phyloP scores from a whole-genome alignment of 2,797 vertebrate species.

The Zalophus californianus region DNA sequence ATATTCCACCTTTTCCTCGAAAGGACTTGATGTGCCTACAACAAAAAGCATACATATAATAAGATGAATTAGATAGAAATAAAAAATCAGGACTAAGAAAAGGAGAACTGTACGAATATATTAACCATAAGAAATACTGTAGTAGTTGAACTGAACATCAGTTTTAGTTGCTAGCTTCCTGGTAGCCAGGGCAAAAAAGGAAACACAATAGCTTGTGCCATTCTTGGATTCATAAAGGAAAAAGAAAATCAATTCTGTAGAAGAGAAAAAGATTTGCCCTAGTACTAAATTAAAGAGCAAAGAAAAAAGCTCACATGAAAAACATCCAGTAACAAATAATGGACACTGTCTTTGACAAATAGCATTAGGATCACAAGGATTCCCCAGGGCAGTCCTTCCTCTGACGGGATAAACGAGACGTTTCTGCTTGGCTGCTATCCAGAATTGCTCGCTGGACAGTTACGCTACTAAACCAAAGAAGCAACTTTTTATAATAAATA shows the following conservation, averaged over 20 bases:
- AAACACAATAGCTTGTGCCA: background rate
- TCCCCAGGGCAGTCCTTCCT: background rate
- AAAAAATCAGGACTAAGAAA: conserved; percentile 15
- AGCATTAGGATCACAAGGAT: background rate
- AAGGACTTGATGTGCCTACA: background rate
- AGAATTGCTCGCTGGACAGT: background rate
- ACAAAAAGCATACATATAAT: background rate
- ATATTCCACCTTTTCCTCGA: conserved; percentile 14
- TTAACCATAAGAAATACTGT: background rate
- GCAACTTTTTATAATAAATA: background rate
- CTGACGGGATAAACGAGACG: background rate
- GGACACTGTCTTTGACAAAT: background rate
- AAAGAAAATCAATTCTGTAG: background rate
- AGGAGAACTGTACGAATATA: conserved; percentile 15
- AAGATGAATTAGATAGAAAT: conserved; percentile 50
- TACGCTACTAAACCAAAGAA: background rate
- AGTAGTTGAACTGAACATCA: background rate
- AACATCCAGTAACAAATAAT: background rate
- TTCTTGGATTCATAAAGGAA: conserved; percentile 39
- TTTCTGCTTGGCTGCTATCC: background rate
- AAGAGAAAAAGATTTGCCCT: background rate
- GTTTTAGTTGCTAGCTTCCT: conserved; percentile 46
- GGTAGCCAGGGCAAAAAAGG: background rate
- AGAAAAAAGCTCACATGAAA: background rate
- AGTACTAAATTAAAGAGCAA: background rate